A percentile compares a stretch with the other conserved stretches of the same genome.
Conservation (phyloP, 2,888 invertebrate genomes). For the Acronicta psi region DNA sequence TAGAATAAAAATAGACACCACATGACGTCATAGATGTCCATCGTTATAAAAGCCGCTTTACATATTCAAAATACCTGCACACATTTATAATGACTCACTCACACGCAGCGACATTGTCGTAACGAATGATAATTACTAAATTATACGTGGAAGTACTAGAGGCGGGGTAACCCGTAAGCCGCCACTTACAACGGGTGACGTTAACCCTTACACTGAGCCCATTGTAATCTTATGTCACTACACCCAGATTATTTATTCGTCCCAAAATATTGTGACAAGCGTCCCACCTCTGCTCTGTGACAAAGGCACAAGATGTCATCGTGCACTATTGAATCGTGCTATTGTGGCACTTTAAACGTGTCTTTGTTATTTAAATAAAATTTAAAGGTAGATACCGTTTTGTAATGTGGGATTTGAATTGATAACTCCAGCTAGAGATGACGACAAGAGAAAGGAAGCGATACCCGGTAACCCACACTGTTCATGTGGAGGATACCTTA, state of each 20-base stretch:
- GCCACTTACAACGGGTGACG: slow-evolving; percentile 21
- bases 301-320: slow-evolving; percentile 36
- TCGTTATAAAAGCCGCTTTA: slow-evolving; percentile 13
- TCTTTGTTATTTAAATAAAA: slow-evolving; percentile 57
- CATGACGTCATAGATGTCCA: slow-evolving; percentile 23
- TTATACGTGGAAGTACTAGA: slow-evolving; percentile 22
- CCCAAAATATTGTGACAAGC: slow-evolving; percentile 74
- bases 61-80: slow-evolving; percentile 19
- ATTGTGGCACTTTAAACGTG: slow-evolving; percentile 44
- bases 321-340: slow-evolving; percentile 41
- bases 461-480: background rate
- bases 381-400: slow-evolving; percentile 34
- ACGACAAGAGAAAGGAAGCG: slow-evolving; percentile 3
- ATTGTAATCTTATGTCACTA: slow-evolving; percentile 40
- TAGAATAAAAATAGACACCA: slow-evolving; percentile 12
- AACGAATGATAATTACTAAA: slow-evolving; percentile 47
- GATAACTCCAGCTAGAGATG: slow-evolving; percentile 18
- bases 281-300: slow-evolving; percentile 53
- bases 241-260: slow-evolving; percentile 48
- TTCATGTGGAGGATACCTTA: too few species aligned
- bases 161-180: slow-evolving; percentile 41
- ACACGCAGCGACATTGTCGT: slow-evolving; percentile 14
- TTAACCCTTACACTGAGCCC: slow-evolving; percentile 37
- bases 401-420: slow-evolving; percentile 8
- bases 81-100: slow-evolving; percentile 12